A percentile compares a stretch with the other conserved stretches of the same genome.
Conservation (phyloP, 2,113 vertebrate genomes). For the Hydrochoerus hydrochaeris region DNA sequence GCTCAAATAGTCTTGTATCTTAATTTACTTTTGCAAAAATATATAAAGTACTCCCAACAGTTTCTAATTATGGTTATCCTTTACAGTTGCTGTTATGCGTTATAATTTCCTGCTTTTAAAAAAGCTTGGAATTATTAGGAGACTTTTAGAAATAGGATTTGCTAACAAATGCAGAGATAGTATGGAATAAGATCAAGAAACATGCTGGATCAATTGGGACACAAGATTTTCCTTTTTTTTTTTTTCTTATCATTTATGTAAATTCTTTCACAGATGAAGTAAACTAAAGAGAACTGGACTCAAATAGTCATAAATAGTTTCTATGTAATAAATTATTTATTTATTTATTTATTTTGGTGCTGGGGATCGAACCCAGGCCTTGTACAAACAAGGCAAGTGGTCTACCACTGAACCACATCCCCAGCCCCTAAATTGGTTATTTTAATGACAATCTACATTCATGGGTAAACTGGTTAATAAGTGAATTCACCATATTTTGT, state of each 20-base stretch:
- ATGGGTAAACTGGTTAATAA: background rate
- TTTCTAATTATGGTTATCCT: conserved; percentile 56
- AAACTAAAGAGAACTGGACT: background rate
- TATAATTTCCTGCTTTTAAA: conserved; percentile 13
- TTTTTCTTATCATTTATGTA: background rate
- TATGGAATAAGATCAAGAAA: background rate
- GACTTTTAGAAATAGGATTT: conserved; percentile 38
- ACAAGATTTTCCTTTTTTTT: background rate
- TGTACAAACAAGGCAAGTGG: too few relatives aligned
- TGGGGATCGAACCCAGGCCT: too few relatives aligned
- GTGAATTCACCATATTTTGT: conserved; percentile 48
- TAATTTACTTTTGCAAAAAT: conserved; percentile 62
- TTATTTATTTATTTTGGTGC: too few relatives aligned
- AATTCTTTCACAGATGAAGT: conserved; percentile 37
- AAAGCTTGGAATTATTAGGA: conserved; percentile 34
- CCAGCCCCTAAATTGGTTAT: too few relatives aligned
- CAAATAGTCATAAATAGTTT: background rate
- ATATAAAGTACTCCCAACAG: conserved; percentile 10
- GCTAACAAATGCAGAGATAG: conserved; percentile 32
- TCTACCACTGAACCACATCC: too few relatives aligned
- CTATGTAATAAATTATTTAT: background rate
- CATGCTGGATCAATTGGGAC: background rate
- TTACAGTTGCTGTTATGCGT: background rate
- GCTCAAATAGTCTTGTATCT: conserved; percentile 41
- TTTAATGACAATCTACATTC: background rate